Evolutionary conservation across 2,797 vertebrate species (phyloP), one percentile per base, ranked within the genome.

Genomic region (Cossypha dichroa): DNA sequence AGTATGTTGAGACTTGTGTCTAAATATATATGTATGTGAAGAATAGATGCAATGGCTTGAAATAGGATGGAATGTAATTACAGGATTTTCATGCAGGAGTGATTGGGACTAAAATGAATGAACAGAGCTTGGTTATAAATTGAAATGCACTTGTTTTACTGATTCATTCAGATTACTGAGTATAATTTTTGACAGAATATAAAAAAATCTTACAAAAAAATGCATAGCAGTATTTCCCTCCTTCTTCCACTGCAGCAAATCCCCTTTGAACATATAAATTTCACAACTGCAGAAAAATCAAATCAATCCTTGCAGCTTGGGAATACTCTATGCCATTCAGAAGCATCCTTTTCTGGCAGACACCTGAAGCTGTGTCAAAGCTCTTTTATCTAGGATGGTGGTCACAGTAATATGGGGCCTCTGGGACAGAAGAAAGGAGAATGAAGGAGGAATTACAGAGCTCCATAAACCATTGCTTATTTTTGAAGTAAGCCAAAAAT

Each of bases 281-380:
- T 87, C 72, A 64, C 63, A 85, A 23, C 45, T 67, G 41, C 34
- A 26, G 63, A 83, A 72, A 92, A 79, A 67, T 22, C 14, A 66
- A 76, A 80, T 72, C 22, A 54, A 45, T 31, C 19, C 46, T 79
- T 91, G 64, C 43, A 82, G 15, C 36, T 60, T 88, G 68, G 54
- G 64, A 94, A 79, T 91, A 84, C 28, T 77, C 11, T 63, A 34
- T 88, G 67, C 89, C 60, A 70, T 82, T 97, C 87, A 85, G 60
- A 60, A 80, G 20, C 54, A 63, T 74, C n/a, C 26, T 83, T 74
- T 95, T 88, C 78, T 93, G 78, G 81, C 60, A 92, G 59, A 73
- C 55, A 88, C 74, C 70, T 93, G 64, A 93, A 63, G 43, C 28
- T 78, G 23, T 67, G 67, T 62, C 67, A 52, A 79, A 86, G 70